Conservation (phyloP, 2,113 vertebrate genomes). For the Cyprinodon variegatus region DNA sequence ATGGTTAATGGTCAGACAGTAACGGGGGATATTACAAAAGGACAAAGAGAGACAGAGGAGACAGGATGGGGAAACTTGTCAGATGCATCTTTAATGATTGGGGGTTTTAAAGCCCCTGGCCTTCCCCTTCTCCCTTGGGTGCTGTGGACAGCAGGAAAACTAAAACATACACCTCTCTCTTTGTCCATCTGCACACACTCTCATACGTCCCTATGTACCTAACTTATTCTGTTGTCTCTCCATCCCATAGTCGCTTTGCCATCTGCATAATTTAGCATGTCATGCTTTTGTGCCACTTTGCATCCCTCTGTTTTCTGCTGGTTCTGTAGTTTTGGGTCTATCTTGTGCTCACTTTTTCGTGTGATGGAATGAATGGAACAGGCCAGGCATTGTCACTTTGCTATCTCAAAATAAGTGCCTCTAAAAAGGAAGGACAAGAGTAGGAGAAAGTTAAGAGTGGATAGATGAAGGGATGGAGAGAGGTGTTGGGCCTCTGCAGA, state of each 20-base stretch:
- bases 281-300: slow-evolving; percentile 71
- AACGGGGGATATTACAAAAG: slow-evolving; percentile 30
- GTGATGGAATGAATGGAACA: slow-evolving; percentile 58
- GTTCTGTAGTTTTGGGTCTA: slow-evolving; percentile 56
- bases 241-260: slow-evolving; percentile 59
- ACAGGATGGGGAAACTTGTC: slow-evolving; percentile 49
- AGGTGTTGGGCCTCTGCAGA: slow-evolving; percentile 56
- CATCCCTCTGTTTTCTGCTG: slow-evolving; percentile 62
- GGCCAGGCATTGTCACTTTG: slow-evolving; percentile 63
- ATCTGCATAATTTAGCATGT: slow-evolving; percentile 80
- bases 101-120: slow-evolving; percentile 58
- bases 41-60: slow-evolving; percentile 17
- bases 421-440: slow-evolving; percentile 20
- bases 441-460: slow-evolving; percentile 48
- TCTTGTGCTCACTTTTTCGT: slow-evolving; percentile 61
- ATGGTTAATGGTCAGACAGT: slow-evolving; percentile 63
- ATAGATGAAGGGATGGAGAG: slow-evolving; percentile 17
- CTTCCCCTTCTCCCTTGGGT: slow-evolving; percentile 67
- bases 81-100: slow-evolving; percentile 75
- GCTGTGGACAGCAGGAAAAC: slow-evolving; percentile 69
- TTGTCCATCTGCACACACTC: slow-evolving; percentile 64
- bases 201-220: slow-evolving; percentile 55
- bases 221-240: slow-evolving; percentile 57
- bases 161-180: slow-evolving; percentile 47
- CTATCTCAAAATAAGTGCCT: slow-evolving; percentile 61